Conservation (phyloP, 2,113 vertebrate species). For the Lophius piscatorius region DNA sequence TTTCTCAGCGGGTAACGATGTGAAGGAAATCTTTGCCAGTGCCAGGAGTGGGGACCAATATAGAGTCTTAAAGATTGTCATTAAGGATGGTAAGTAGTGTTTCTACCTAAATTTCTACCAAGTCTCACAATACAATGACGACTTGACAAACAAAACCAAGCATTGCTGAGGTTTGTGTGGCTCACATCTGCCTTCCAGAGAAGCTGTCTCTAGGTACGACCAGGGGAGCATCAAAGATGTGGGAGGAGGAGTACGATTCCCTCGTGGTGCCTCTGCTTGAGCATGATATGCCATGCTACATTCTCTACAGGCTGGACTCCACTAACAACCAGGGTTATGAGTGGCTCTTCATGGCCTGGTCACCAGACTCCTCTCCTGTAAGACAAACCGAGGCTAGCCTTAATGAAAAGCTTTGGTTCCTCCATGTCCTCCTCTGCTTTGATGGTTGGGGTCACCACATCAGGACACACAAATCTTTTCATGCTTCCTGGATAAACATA, state of each 20-base stretch:
- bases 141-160: slow-evolving; percentile 6
- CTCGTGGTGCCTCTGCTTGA: slow-evolving; percentile 89
- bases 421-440: slow-evolving; percentile 26
- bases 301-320: slow-evolving; percentile 94
- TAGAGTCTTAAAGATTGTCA: slow-evolving; percentile 91
- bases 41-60: slow-evolving; percentile 89
- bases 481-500: background rate
- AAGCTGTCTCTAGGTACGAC: slow-evolving; percentile 86
- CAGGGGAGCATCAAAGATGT: slow-evolving; percentile 82
- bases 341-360: slow-evolving; percentile 97
- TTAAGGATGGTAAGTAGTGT: slow-evolving; percentile 88
- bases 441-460: slow-evolving; percentile 59
- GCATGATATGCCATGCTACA: slow-evolving; percentile 89
- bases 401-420: slow-evolving; percentile 53
- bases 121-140: background rate
- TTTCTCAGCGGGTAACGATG: slow-evolving; percentile 85
- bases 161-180: slow-evolving; percentile 9
- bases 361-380: slow-evolving; percentile 91
- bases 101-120: background rate
- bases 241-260: slow-evolving; percentile 93
- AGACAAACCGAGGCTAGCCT: slow-evolving; percentile 67
- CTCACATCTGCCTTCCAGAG: slow-evolving; percentile 79
- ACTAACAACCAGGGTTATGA: slow-evolving; percentile 95
- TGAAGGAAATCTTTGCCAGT: slow-evolving; percentile 90
- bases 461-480: slow-evolving; percentile 24